Base-by-base conservation (phyloP, 2,888 invertebrate species). In the Tupiocoris notatus region DNA sequence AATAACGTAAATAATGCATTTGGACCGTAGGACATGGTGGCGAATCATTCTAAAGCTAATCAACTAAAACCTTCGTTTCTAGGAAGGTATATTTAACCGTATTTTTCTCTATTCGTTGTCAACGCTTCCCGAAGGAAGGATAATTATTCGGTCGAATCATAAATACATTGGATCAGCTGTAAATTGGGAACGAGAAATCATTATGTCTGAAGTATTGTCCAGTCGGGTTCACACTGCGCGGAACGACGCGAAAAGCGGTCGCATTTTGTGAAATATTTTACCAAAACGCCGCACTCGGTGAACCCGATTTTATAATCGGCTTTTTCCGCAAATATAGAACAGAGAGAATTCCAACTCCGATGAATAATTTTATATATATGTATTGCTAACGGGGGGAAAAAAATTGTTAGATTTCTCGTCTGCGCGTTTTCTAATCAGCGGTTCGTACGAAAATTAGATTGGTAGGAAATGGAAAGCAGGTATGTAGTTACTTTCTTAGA, bases 361-460 rank as follows among this genome's bases (percentile, higher is more conserved):
- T 7, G 6, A 7, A 39, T 39, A 39, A 39, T 39, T 39, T 39
- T 12, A 39, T 39, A n/a, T n/a, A n/a, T n/a, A 39, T 7, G 39
- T 39, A 39, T 7, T 39, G 39, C 6, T 39, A 39, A 39, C 39
- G 6, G 12, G 12, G 39, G 6, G 12, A 39, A 39, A 39, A 39
- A 39, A 39, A 39, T 39, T 39, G 39, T 39, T 39, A 39, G 39
- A 39, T 39, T 57, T 16, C 39, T 66, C 18, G 39, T 20, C 21
- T 22, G 23, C 57, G 67, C 54, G 22, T 67, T 67, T 67, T 67
- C 65, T 67, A 67, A 67, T 39, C 57, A 67, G 54, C 57, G 22
- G 39, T 54, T 67, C 22, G 67, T 67, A 67, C 21, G n/a, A n/a
- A n/a, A 39, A 39, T 3, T 39, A 39, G 39, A 39, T 39, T 12